Evolutionary conservation across 1,140 invertebrate species (phyloP), one percentile per base, ranked within the genome.

Genomic region (Panagrolaimus sp.): DNA sequence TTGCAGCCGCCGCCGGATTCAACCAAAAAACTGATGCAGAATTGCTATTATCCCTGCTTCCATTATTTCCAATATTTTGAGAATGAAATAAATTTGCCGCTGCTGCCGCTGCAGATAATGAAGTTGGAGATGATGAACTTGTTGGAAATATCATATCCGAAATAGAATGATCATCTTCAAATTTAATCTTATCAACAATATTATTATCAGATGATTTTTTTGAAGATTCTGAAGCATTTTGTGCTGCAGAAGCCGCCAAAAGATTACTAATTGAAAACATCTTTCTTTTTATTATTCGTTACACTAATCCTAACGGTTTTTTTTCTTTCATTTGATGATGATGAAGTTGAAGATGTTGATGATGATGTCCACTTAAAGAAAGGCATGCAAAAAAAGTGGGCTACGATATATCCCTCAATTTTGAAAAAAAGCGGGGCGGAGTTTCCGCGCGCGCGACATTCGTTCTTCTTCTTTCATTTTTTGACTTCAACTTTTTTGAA

Each of bases 211-310:
- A 4, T 58, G 52, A 28, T 12, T n/a, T 24, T 26, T 17, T n/a
- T 21, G 52, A 14, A 12, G 10, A 8, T 52, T n/a, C 26, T 58
- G 52, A 17, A 28, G 14, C 52, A 58, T 12, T 26, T 58, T 28
- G 7, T 21, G 5, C 14, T 28, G 5, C 52, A 21, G 21, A 21
- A 17, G 52, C 52, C 28, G 52, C 28, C 17, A 58, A 58, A n/a
- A 58, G 17, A 21, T 17, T 58, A 58, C 17, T 58, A 12, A 58
- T 58, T 24, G 52, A 58, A 58, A 58, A 58, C 52, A 58, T 58
- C 14, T 8, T 28, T 3, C 5, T 21, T 28, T 26, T 24, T 21
- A 12, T 3, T 15, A 0, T 28, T 10, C n/a, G 28, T 14, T 58
- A 58, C 52, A 1, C 14, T 58, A 21, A 58, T 24, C 28, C 48